Base-by-base conservation (phyloP, 2,113 vertebrate species). In the Corythoichthys intestinalis region DNA sequence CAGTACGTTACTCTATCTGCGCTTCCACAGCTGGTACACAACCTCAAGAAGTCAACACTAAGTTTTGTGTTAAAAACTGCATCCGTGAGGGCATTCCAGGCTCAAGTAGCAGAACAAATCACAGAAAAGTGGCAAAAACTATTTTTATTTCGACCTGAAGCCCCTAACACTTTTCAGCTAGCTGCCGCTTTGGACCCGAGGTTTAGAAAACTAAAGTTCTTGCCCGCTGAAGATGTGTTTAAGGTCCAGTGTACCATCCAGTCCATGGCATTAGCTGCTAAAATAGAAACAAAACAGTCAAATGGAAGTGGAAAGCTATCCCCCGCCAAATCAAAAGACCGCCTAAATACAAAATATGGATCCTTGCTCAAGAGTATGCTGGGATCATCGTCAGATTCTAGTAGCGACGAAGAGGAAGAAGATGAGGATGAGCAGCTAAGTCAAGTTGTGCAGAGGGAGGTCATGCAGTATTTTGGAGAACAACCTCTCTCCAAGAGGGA, bases 391-490 rank as follows among this genome's bases (percentile, higher is more conserved):
- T 56, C 53, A 34, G 53, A 56, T 28, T 56, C 53, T 28, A 56
- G 53, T 28, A 41, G 34, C 58, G 38, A 14, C 37, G 12, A 1
- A 6, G 53, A 56, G 1, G 28, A 56, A 2, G 50, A 53, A 28
- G 53, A 56, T 11, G 52, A 54, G n/a, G n/a, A 54, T 20, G 53
- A 56, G 20, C 53, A 56, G 53, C 20, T 56, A 4, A 11, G 9
- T 56, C 53, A 34, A 56, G 53, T 10, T 8, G 53, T 56, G 53
- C 53, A 56, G 10, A 56, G n/a, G 53, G 53, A 71, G 28, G 39
- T 65, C 46, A 9, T 56, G 39, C 12, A 28, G 35, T 72, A 59
- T 38, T 72, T 72, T 11, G 53, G 53, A 41, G 70, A 66, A 14
- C 34, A 15, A 8, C 34, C 63, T 1, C 53, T 66, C 1, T 44